Conservation (phyloP, 2,888 invertebrate species). For the Hylaea fasciaria region DNA sequence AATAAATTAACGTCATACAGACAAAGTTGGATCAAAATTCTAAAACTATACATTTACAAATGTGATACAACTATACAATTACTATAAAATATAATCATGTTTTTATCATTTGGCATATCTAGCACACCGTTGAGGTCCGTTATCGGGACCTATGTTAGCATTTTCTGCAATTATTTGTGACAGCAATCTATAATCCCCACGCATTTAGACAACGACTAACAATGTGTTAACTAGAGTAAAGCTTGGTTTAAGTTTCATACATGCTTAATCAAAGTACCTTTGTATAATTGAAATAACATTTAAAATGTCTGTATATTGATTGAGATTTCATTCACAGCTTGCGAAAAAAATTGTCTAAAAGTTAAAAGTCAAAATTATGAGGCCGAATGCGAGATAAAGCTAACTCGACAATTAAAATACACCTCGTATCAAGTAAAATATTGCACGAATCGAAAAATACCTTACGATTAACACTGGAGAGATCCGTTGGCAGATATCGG, state of each 20-base stretch:
- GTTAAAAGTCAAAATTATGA: not conserved
- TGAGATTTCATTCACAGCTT: not conserved
- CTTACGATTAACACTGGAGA: constrained; percentile 5
- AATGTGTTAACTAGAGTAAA: constrained; percentile 25
- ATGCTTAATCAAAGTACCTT: not conserved
- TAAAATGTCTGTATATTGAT: constrained; percentile 2
- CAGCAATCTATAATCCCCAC: constrained; percentile 15
- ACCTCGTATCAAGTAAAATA: not conserved
- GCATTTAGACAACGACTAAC: constrained; percentile 3
- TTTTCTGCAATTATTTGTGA: constrained; percentile 33
- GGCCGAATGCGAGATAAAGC: constrained; percentile 5
- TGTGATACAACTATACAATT: constrained; percentile 51
- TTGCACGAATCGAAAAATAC: not conserved
- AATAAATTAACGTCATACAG: constrained; percentile 7
- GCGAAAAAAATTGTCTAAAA: constrained; percentile 1
- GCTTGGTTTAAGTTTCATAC: constrained; percentile 23
- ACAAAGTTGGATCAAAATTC: constrained; percentile 16
- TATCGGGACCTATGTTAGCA: constrained; percentile 31
- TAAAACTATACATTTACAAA: constrained; percentile 45
- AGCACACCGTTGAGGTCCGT: constrained; percentile 64
- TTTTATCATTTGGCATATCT: constrained; percentile 70
- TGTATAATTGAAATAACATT: constrained; percentile 7
- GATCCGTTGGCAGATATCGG: not conserved
- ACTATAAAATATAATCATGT: constrained; percentile 46
- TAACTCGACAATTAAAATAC: not conserved